These are phyloP conservation scores for Lutjanus argentimaculatus DNA, from an alignment of 2,797 vertebrate genomes.

Conservation along the genomic window DNA sequence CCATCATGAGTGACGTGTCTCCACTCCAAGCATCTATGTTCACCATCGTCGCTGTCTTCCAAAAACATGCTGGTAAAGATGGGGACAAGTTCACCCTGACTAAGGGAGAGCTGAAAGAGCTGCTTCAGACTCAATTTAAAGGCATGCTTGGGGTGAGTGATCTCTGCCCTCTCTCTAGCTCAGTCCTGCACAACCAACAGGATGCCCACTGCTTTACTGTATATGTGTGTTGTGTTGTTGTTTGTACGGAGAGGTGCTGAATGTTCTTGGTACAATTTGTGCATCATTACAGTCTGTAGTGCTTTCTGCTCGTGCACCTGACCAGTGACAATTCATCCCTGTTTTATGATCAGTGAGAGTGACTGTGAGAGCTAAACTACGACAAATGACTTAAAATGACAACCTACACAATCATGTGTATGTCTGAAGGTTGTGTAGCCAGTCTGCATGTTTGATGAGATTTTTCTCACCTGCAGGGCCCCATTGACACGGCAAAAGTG, in stretches of 20 bases:
- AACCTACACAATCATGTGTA: background rate
- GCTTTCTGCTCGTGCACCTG: too few relatives aligned
- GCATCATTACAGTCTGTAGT: too few relatives aligned
- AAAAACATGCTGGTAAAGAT: constrained; percentile 82
- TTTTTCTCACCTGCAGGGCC: constrained; percentile 78
- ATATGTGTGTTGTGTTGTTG: background rate
- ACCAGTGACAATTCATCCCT: too few relatives aligned
- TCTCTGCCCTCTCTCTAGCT: background rate
- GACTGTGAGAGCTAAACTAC: background rate
- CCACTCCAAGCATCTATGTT: constrained; percentile 71
- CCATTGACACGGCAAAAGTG: constrained; percentile 81
- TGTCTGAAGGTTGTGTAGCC: background rate
- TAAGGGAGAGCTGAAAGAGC: constrained; percentile 85
- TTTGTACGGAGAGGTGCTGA: too few relatives aligned
- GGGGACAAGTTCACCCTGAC: constrained; percentile 84
- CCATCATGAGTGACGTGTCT: too few relatives aligned
- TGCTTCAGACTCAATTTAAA: constrained; percentile 84
- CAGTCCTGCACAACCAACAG: background rate
- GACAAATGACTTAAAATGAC: too few relatives aligned
- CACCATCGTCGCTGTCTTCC: constrained; percentile 81
- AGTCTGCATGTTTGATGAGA: background rate
- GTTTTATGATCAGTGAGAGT: background rate
- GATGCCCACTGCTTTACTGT: background rate
- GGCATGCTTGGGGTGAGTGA: constrained; percentile 80
- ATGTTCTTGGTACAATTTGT: too few relatives aligned